phyloP scores from a whole-genome alignment of 92 coral and sea anemone species.

The Pocillopora grandis region DNA sequence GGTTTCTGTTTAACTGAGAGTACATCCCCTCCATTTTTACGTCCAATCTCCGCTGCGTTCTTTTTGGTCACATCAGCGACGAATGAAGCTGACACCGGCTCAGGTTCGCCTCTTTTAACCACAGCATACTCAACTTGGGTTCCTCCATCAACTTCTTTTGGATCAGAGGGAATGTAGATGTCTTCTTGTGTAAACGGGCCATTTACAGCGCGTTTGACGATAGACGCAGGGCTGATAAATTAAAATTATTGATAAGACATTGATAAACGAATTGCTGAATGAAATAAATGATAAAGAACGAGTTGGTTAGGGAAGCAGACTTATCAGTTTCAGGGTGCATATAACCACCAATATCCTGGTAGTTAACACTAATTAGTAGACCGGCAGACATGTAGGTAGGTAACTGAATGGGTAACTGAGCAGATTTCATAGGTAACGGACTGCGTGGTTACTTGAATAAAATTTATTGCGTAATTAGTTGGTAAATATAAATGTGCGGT shows the following conservation, averaged over 20 bases:
- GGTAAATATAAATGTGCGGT: no score
- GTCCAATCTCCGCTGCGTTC: not conserved
- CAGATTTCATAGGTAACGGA: not conserved
- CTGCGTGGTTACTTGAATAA: no score
- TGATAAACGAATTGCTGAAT: not conserved
- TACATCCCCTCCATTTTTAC: constrained; percentile 6
- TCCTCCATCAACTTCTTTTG: constrained; percentile 20
- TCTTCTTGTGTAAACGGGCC: constrained; percentile 13
- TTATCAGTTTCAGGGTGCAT: no score
- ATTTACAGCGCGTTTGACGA: constrained; percentile 14
- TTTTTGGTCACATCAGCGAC: not conserved
- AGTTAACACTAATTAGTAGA: no score
- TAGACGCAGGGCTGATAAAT: constrained; percentile 3
- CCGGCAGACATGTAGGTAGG: not conserved
- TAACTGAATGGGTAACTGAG: no score
- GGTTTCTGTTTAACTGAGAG: not conserved
- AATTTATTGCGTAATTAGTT: no score
- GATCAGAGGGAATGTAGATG: constrained; percentile 13
- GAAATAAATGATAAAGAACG: not conserved
- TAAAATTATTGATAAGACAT: not conserved
- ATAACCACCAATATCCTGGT: no score
- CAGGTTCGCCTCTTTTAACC: constrained; percentile 16
- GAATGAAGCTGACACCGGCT: not conserved
- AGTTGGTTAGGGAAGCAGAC: no score
- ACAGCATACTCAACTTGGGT: constrained; percentile 38